phyloP scores from a whole-genome alignment of 1,140 invertebrate genomes.

The Medauroidea extradentata region DNA sequence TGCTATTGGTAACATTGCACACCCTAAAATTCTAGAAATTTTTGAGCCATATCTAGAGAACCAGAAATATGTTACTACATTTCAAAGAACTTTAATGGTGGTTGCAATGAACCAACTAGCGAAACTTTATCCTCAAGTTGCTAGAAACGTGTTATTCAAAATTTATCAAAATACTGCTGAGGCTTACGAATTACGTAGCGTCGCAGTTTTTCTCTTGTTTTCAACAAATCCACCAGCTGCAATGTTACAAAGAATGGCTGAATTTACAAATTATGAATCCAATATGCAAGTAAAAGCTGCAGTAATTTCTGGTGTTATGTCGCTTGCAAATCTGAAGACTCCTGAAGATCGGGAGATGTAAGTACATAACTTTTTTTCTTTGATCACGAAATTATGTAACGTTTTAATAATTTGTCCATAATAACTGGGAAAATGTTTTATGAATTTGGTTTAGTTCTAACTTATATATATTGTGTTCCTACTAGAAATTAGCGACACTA shows the following conservation, averaged over 20 bases:
- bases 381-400: no score
- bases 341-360: slow-evolving; percentile 20
- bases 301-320: slow-evolving; percentile 53
- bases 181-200: slow-evolving; percentile 55
- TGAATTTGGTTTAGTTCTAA: no score
- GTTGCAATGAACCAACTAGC: slow-evolving; percentile 48
- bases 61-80: slow-evolving; percentile 45
- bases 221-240: slow-evolving; percentile 50
- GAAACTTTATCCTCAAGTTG: slow-evolving; percentile 44
- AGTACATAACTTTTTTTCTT: no score
- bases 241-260: slow-evolving; percentile 64
- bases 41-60: slow-evolving; percentile 65
- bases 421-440: no score
- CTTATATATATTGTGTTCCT: no score
- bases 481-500: no score
- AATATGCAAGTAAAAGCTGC: slow-evolving; percentile 56
- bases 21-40: slow-evolving; percentile 52
- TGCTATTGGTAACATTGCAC: slow-evolving; percentile 58
- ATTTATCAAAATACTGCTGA: slow-evolving; percentile 62
- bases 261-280: slow-evolving; percentile 57
- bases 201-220: slow-evolving; percentile 57
- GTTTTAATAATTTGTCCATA: no score
- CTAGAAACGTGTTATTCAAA: slow-evolving; percentile 54
- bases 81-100: slow-evolving; percentile 58
- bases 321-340: slow-evolving; percentile 42